Percentiles rank a stretch among this genome's conserved stretches.
phyloP scores from a whole-genome alignment of 2,113 vertebrate species.

The Donacobius atricapilla region DNA sequence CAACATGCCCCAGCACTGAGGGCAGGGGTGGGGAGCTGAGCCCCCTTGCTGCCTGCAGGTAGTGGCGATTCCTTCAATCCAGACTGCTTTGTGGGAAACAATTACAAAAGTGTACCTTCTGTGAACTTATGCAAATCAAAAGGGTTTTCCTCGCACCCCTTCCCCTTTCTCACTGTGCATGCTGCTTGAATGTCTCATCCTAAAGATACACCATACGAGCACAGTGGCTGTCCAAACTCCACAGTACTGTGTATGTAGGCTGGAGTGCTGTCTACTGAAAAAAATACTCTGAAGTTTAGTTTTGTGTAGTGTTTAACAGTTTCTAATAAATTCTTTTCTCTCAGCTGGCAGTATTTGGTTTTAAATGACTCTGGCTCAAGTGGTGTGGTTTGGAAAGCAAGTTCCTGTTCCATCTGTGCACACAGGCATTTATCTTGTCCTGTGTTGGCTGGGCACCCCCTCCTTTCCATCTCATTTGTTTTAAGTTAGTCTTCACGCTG shows the following conservation, averaged over 20 bases:
- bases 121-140: neutral
- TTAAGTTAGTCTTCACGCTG: no score
- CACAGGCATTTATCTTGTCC: accelerated
- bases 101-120: neutral
- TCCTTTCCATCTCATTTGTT: neutral
- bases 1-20: neutral
- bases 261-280: slow-evolving; percentile 69
- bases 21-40: neutral
- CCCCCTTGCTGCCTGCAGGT: neutral
- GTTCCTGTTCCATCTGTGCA: neutral
- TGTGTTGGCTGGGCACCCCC: accelerated
- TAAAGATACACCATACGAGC: neutral
- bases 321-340: slow-evolving; percentile 77
- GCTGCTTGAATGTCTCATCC: slow-evolving; percentile 26
- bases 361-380: neutral
- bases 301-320: slow-evolving; percentile 70
- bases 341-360: slow-evolving; percentile 57
- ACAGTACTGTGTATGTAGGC: neutral
- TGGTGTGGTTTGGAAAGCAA: neutral
- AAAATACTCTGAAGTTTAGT: slow-evolving; percentile 32
- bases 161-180: neutral
- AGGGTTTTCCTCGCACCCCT: neutral
- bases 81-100: neutral
- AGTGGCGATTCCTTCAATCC: neutral
- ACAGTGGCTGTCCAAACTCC: neutral